A percentile compares a stretch with the other conserved stretches of the same genome.
These are phyloP conservation scores for Chamaea fasciata DNA, from an alignment of 2,113 vertebrate species.

Conservation along the genomic window DNA sequence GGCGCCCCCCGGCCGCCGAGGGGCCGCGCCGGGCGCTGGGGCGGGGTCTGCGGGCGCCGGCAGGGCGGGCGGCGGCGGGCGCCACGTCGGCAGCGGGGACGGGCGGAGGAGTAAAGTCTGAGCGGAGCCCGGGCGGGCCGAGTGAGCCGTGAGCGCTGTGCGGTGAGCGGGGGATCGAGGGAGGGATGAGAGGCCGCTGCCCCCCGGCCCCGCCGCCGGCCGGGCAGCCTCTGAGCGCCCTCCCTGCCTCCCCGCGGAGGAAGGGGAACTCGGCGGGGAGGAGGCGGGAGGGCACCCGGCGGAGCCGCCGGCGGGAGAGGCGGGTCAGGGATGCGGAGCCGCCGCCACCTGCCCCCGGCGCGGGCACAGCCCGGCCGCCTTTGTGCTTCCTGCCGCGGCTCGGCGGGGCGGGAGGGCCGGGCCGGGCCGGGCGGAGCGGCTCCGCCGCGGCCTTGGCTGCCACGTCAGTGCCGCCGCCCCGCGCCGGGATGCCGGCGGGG, in stretches of 20 bases:
- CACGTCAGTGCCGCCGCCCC: conserved; percentile 66
- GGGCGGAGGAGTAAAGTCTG: conserved; percentile 13
- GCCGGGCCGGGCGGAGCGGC: not conserved
- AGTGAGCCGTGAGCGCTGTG: accelerated
- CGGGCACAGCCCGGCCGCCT: not conserved
- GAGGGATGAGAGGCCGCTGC: too few relatives aligned
- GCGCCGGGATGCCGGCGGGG: not conserved
- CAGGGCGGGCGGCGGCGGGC: conserved; percentile 46
- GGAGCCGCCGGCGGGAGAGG: too few relatives aligned
- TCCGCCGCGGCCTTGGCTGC: conserved; percentile 51
- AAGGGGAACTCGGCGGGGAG: not conserved
- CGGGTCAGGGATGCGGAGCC: not conserved
- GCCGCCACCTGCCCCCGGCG: not conserved
- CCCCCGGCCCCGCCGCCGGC: too few relatives aligned
- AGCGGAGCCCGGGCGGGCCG: not conserved
- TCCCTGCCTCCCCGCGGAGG: not conserved
- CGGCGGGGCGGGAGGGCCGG: not conserved
- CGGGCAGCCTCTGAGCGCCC: too few relatives aligned
- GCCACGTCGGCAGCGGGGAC: conserved; percentile 73
- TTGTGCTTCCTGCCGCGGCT: not conserved
- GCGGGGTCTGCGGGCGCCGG: too few relatives aligned
- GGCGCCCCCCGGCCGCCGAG: too few relatives aligned
- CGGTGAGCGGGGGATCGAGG: not conserved
- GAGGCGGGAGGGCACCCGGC: too few relatives aligned
- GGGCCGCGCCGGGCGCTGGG: too few relatives aligned